These are phyloP conservation scores for Oenanthe melanoleuca DNA, from an alignment of 2,113 vertebrate species.

Conservation along the genomic window DNA sequence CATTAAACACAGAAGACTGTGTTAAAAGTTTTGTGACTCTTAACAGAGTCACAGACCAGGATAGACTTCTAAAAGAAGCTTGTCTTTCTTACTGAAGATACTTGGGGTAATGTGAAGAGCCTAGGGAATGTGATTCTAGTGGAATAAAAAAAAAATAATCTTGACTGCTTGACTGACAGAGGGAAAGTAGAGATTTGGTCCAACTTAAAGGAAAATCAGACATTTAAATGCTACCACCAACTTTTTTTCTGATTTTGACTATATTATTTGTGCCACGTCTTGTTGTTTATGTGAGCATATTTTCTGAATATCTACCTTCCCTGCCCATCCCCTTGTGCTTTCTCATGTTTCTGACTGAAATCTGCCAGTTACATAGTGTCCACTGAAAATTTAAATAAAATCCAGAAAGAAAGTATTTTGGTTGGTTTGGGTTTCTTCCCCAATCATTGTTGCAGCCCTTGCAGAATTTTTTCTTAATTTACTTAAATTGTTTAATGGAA, in stretches of 20 bases:
- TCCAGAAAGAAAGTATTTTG: background rate
- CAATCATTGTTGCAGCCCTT: background rate
- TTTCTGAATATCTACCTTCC: background rate
- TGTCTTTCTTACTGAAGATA: background rate
- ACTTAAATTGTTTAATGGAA: background rate
- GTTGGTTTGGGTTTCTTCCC: background rate
- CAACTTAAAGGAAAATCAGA: background rate
- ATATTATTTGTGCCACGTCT: background rate
- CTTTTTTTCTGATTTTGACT: background rate
- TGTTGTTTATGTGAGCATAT: background rate
- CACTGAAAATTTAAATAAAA: background rate
- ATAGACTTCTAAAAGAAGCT: background rate
- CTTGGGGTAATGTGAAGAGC: background rate
- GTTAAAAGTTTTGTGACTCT: background rate
- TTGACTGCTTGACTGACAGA: background rate
- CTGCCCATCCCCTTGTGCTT: background rate
- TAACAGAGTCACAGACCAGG: background rate
- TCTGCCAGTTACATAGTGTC: background rate
- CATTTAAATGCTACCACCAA: background rate
- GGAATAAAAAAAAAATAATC: background rate
- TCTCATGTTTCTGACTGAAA: background rate
- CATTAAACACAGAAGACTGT: background rate
- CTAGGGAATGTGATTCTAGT: background rate
- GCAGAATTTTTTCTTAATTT: background rate
- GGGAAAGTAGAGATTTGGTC: background rate